Evolutionary conservation across 2,888 invertebrate genomes (phyloP).

Genomic region (Eupithecia subfuscata): DNA sequence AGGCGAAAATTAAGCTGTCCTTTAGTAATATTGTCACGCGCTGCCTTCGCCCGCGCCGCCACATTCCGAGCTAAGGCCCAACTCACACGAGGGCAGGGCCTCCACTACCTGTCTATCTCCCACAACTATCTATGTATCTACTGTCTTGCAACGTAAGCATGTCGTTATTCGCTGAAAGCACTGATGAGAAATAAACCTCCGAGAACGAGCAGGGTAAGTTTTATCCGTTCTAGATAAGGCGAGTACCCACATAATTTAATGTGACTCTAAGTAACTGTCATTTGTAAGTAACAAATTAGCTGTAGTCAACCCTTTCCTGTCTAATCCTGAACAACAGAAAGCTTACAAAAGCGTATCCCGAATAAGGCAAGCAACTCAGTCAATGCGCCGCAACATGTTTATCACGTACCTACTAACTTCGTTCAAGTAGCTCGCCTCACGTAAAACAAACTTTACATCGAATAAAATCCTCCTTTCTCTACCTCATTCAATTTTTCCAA

Average conservation of each 20-base stretch:
- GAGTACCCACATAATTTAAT: not conserved
- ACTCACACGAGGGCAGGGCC: slow-evolving; percentile 30
- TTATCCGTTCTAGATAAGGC: not conserved
- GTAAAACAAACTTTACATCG: slow-evolving; percentile 35
- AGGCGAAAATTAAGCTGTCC: slow-evolving; percentile 60
- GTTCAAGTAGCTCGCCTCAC: slow-evolving; percentile 28
- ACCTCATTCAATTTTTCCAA: slow-evolving; percentile 45
- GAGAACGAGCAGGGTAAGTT: not conserved
- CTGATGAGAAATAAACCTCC: not conserved
- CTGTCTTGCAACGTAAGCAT: not conserved
- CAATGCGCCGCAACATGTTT: slow-evolving; percentile 20
- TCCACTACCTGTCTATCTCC: not conserved
- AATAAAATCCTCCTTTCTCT: slow-evolving; percentile 41
- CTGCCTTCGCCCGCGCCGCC: slow-evolving; percentile 44
- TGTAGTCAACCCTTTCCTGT: not conserved
- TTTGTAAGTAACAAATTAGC: not conserved
- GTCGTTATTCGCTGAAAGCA: not conserved
- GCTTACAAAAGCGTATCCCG: slow-evolving; percentile 15
- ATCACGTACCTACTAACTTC: slow-evolving; percentile 18
- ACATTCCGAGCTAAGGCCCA: slow-evolving; percentile 30
- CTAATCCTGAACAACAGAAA: not conserved
- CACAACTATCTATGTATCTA: too few relatives aligned
- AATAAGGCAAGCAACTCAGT: slow-evolving; percentile 26
- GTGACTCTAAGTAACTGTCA: not conserved
- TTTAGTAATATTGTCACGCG: slow-evolving; percentile 59